Evolutionary conservation across 1,140 invertebrate genomes (phyloP).

Genomic region (Musca vetustissima): DNA sequence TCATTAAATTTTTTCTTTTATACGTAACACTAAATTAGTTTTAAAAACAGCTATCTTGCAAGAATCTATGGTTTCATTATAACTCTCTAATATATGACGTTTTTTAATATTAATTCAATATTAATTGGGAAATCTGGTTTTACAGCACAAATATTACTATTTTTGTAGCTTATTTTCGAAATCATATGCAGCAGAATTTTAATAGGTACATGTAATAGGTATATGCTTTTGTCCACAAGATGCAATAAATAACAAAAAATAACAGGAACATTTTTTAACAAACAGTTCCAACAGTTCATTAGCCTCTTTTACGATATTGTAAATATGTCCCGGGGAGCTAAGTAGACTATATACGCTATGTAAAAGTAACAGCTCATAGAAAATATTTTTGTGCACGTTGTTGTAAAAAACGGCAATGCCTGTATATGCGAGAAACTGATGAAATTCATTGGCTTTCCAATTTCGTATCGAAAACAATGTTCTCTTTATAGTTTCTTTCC

Average conservation of each 20-base stretch:
- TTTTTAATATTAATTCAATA: neutral
- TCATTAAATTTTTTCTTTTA: too few species aligned
- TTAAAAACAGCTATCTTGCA: too few species aligned
- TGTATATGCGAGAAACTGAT: too few species aligned
- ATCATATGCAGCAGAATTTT: neutral
- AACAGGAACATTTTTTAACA: neutral
- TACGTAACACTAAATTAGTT: too few species aligned
- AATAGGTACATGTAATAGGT: neutral
- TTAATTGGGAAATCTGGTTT: neutral
- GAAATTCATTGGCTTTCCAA: too few species aligned
- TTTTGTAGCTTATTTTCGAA: neutral
- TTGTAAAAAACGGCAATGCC: neutral
- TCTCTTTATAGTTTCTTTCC: neutral
- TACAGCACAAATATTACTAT: conserved; percentile 7
- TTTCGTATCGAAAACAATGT: neutral
- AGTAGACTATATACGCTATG: too few species aligned
- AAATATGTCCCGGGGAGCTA: neutral
- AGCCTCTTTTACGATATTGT: neutral
- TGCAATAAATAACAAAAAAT: neutral
- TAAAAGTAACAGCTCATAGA: too few species aligned
- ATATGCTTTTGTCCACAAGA: neutral
- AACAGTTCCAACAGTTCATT: neutral
- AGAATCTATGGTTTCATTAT: too few species aligned
- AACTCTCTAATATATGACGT: neutral
- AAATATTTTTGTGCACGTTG: too few species aligned